Percentiles rank a stretch among this genome's conserved stretches.
phyloP scores from a whole-genome alignment of 2,888 invertebrate genomes.

The Plemyria rubiginata region DNA sequence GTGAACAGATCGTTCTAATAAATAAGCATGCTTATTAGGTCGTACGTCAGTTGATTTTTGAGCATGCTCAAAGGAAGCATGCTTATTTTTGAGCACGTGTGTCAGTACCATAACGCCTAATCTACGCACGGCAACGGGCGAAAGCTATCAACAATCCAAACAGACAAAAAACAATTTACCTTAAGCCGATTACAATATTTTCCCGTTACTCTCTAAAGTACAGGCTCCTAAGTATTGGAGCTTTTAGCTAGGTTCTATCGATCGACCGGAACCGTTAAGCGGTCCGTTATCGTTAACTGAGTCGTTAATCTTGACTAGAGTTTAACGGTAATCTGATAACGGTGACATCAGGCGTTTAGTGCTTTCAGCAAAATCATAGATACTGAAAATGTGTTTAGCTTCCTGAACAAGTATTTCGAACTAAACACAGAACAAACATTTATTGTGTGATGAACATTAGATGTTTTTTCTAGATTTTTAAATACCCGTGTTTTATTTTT shows the following conservation, averaged over 20 bases:
- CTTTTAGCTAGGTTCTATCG: conserved; percentile 22
- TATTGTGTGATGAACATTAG: too few species aligned
- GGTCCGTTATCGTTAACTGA: conserved; percentile 38
- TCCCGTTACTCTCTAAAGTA: conserved; percentile 10
- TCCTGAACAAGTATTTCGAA: background rate
- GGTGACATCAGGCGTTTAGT: conserved; percentile 32
- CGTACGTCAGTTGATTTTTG: too few species aligned
- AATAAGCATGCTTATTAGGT: too few species aligned
- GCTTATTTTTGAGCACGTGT: too few species aligned
- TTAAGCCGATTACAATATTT: conserved; percentile 8
- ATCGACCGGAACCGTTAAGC: conserved; percentile 29
- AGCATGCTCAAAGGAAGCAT: too few species aligned
- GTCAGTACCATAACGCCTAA: too few species aligned
- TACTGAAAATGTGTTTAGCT: conserved; percentile 4
- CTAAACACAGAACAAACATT: too few species aligned
- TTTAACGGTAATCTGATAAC: conserved; percentile 42
- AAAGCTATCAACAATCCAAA: too few species aligned
- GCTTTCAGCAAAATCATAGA: conserved; percentile 23
- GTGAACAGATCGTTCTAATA: too few species aligned
- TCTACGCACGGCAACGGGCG: too few species aligned
- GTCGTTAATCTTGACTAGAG: conserved; percentile 39
- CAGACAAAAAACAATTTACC: conserved; percentile 3
- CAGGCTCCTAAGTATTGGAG: conserved; percentile 19
- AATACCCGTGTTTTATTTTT: too few species aligned
- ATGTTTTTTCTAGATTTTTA: too few species aligned